Evolutionary conservation across 2,113 vertebrate species (phyloP).

Genomic region (Phalacrocorax brasilianus): DNA sequence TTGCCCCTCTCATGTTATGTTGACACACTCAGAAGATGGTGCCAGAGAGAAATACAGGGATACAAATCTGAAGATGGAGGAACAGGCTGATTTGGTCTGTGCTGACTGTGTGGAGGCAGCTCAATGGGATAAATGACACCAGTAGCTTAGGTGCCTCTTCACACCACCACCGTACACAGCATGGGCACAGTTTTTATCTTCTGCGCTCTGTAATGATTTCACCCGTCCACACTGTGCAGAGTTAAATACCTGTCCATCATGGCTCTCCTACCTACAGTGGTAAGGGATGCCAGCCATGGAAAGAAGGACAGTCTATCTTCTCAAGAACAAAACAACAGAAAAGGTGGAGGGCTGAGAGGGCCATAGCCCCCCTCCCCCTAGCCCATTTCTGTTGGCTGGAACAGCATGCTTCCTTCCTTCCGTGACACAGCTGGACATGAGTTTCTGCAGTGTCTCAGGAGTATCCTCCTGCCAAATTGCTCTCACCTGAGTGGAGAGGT

Average conservation of each 20-base stretch:
- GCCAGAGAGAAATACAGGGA: not conserved
- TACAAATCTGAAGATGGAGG: not conserved
- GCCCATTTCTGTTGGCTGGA: not conserved
- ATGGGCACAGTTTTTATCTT: not conserved
- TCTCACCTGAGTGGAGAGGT: not conserved
- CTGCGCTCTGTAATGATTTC: not conserved
- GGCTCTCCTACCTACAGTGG: not conserved
- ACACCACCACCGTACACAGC: not conserved
- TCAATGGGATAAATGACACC: not conserved
- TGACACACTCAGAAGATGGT: not conserved
- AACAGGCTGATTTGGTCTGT: not conserved
- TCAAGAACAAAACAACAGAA: not conserved
- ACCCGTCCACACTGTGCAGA: not conserved
- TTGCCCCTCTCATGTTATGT: not conserved
- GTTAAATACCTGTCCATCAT: not conserved
- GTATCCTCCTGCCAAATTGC: not conserved
- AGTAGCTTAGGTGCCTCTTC: not conserved
- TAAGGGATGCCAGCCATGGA: not conserved
- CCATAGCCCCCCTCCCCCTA: rapidly evolving
- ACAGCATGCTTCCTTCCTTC: not conserved
- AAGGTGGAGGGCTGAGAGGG: not conserved
- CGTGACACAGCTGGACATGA: not conserved
- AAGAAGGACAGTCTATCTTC: not conserved
- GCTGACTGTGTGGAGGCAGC: not conserved
- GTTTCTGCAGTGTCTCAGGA: not conserved